Conservation (phyloP, 2,888 invertebrate genomes). For the Spisula subtruncata region DNA sequence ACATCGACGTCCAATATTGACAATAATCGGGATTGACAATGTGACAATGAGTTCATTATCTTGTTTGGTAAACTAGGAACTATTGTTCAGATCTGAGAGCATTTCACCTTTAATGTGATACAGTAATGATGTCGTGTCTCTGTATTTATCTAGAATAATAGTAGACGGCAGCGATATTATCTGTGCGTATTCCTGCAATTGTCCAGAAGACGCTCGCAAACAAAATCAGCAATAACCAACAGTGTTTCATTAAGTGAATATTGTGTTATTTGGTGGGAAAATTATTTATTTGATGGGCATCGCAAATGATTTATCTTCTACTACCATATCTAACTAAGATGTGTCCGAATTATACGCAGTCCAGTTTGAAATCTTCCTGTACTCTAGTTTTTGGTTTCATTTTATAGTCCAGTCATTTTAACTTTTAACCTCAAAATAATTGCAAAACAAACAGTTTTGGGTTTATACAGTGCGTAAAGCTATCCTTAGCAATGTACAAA, state of each 20-base stretch:
- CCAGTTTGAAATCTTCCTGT: no score
- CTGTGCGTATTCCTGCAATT: background rate
- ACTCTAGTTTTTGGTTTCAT: no score
- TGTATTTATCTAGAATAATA: conserved; percentile 7
- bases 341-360: background rate
- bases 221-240: background rate
- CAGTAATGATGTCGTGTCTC: no score
- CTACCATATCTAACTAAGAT: background rate
- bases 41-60: conserved; percentile 9
- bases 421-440: no score
- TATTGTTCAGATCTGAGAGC: no score
- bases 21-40: background rate
- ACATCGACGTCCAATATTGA: background rate
- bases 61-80: conserved; percentile 1
- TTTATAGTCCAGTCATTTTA: no score
- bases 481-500: no score
- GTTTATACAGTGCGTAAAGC: no score
- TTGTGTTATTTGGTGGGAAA: background rate
- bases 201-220: background rate
- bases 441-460: no score
- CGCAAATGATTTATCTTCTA: background rate
- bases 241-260: background rate
- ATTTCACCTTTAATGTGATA: no score
- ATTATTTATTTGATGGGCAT: background rate
- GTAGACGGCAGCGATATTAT: background rate